Conservation (phyloP, 2,888 invertebrate species). For the Drosophila nr. perissopoda region DNA sequence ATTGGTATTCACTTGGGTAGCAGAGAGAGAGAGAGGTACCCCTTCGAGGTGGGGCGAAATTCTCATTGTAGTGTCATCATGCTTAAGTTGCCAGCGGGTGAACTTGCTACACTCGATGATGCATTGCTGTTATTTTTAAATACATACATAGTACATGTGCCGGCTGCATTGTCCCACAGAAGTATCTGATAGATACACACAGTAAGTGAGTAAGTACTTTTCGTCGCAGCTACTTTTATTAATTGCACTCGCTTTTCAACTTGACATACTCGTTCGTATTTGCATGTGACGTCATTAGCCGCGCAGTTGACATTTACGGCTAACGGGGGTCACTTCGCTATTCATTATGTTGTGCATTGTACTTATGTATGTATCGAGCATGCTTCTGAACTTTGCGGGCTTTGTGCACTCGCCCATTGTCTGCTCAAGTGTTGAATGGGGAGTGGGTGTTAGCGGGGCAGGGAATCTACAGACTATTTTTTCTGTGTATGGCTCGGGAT, state of each 20-base stretch:
- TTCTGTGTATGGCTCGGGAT: constrained; percentile 22
- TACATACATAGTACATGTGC: constrained; percentile 22
- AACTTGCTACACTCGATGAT: constrained; percentile 58
- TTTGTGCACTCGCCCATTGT: constrained; percentile 56
- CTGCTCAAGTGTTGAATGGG: constrained; percentile 31
- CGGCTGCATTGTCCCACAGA: constrained; percentile 59
- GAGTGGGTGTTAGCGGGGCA: not conserved
- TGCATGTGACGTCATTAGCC: constrained; percentile 76
- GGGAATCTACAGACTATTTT: constrained; percentile 7
- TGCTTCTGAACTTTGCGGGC: constrained; percentile 54
- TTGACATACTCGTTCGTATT: constrained; percentile 61
- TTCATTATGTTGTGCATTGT: constrained; percentile 48
- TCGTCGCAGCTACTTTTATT: constrained; percentile 44
- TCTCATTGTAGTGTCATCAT: constrained; percentile 61
- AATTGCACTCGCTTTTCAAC: constrained; percentile 69
- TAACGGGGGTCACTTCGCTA: constrained; percentile 70
- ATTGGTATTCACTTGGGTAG: constrained; percentile 35
- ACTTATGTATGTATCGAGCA: constrained; percentile 17
- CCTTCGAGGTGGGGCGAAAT: constrained; percentile 4
- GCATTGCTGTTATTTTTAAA: constrained; percentile 80
- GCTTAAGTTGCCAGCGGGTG: constrained; percentile 24
- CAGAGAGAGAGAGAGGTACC: not conserved
- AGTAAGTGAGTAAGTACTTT: constrained; percentile 4
- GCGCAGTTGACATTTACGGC: constrained; percentile 73
- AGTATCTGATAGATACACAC: constrained; percentile 48